Conservation (phyloP, 2,797 vertebrate species). For the Geotrypetes seraphini region DNA sequence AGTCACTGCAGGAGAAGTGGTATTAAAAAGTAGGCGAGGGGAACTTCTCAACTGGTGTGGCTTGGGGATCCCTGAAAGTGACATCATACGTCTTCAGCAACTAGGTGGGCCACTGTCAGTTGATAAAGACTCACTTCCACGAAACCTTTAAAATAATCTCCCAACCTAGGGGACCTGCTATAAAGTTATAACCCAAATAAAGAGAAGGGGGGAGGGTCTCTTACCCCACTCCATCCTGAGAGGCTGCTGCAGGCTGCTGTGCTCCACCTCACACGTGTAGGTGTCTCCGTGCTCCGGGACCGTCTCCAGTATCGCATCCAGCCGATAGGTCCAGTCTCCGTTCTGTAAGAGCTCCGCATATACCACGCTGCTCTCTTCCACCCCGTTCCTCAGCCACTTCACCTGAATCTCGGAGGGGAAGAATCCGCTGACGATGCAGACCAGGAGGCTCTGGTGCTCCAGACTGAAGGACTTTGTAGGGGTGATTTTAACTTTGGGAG, state of each 20-base stretch:
- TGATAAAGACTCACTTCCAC: too few relatives aligned
- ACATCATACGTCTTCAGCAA: too few relatives aligned
- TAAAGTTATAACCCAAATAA: too few relatives aligned
- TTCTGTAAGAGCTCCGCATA: background rate
- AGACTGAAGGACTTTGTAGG: background rate
- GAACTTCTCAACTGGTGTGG: too few relatives aligned
- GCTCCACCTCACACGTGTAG: background rate
- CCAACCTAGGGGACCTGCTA: too few relatives aligned
- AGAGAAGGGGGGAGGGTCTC: background rate
- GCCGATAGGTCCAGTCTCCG: background rate
- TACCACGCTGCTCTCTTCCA: background rate
- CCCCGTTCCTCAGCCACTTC: background rate
- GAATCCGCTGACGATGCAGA: slow-evolving; percentile 19
- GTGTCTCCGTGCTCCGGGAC: background rate
- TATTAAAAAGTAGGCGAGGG: too few relatives aligned
- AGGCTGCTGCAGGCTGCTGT: background rate
- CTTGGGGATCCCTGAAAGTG: too few relatives aligned
- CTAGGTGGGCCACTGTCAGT: too few relatives aligned
- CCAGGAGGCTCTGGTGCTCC: background rate
- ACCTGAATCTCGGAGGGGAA: slow-evolving; percentile 9
- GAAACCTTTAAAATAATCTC: too few relatives aligned
- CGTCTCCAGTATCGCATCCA: background rate
- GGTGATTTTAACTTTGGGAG: slow-evolving; percentile 11
- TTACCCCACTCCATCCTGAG: background rate
- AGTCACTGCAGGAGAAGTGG: too few relatives aligned